Evolutionary conservation across 1,140 invertebrate species (phyloP), one percentile per base, ranked within the genome.

Genomic region (Meloidogyne exigua): DNA sequence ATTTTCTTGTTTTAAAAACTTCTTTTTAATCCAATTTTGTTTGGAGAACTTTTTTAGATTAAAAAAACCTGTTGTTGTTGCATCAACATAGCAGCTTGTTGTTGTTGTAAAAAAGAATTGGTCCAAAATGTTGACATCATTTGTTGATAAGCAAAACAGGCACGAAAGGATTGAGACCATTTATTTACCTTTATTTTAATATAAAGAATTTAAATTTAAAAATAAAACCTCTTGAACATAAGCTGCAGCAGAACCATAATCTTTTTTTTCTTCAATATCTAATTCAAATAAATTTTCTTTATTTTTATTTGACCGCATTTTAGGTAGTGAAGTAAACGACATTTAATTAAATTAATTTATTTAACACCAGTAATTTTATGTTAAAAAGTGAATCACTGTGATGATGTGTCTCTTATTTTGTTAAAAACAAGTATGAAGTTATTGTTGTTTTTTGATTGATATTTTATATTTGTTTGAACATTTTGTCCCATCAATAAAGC

Each of bases 231-330:
- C 80, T 23, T 82, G 83, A 11, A 82, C 70, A 63, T 81, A 81
- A 9, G 82, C 82, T 49, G 69, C 71, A 11, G 80, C 80, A 13
- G 81, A 75, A 15, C 81, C 80, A 36, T 81, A 81, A 69, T 81
- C 78, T 25, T 36, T 62, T 64, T 73, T 73, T 7, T 15, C 18
- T 57, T 57, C 49, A 57, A n/a, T 57, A 9, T 18, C 18, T 57
- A 57, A 57, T 9, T n/a, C 21, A 57, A 57, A 57, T 57, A n/a
- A n/a, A n/a, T n/a, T 39, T 3, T 3, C 9, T 3, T 57, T 57
- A 15, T 49, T 49, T 13, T 49, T 49, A 44, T 49, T 49, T n/a
- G 7, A 57, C 10, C 21, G 13, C 7, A n/a, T 57, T n/a, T 18
- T 4, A n/a, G 3, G 36, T 10, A 39, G 9, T 39, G 49, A 57